Evolutionary conservation across 2,113 vertebrate genomes (phyloP), one percentile per base, ranked within the genome.

Genomic region (Psephotus haematonotus): DNA sequence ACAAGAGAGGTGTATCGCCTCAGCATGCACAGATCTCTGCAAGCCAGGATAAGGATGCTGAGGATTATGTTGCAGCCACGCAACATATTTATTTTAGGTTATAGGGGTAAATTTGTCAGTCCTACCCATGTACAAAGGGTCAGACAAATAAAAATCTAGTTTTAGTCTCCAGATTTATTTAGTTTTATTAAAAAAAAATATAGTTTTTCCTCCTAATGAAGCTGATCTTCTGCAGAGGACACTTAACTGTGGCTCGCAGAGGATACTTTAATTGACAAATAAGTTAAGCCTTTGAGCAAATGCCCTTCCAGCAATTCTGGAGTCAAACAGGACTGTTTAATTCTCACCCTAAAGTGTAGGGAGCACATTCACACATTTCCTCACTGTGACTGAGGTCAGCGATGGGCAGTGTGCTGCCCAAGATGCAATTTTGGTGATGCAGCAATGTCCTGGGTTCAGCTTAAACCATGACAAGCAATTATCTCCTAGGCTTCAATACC

Each of bases 301-400:
- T 7, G 31, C 29, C 35, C 12, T 49, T 70, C 55, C 31, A 43
- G 27, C 31, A n/a, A 4, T 33, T 43, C 70, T 31, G 64, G 55
- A 15, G 37, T 37, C 70, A 70, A 49, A 44, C 17, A 12, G 43
- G 50, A 44, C 10, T 7, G 4, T 33, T 55, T 3, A 17, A 23
- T 13, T 47, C 53, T 46, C 31, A 7, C 24, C n/a, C n/a, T 46
- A 16, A 5, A 62, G 39, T 3, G 6, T 1, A 27, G 7, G 25
- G 44, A 52, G 17, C n/a, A 47, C 22, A 3, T 18, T 18, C 64
- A 18, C 0, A 1, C 17, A 1, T 29, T 43, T 74, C 27, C 27
- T 22, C 4, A 1, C 39, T 33, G 17, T 2, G 53, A 37, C 7
- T 0, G 2, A 39, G 41, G 62, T 37, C 57, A 35, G 49, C 25